Evolutionary conservation across 2,113 vertebrate species (phyloP).

Genomic region (Bos indicus): DNA sequence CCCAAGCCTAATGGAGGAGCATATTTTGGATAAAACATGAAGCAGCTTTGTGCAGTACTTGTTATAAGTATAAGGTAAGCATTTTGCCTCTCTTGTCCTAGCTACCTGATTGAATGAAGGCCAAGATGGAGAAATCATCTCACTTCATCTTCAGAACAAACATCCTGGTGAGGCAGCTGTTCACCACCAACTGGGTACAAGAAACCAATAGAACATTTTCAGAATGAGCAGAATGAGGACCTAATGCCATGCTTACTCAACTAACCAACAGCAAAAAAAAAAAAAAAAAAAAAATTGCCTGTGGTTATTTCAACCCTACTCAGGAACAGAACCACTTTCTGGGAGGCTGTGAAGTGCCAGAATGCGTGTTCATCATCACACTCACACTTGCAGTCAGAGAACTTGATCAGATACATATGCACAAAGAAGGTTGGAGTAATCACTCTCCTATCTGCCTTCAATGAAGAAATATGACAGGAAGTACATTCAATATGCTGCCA

Average conservation of each 20-base stretch:
- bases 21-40: background rate
- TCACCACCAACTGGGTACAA: background rate
- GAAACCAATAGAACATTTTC: background rate
- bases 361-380: background rate
- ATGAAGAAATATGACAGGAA: constrained; percentile 19
- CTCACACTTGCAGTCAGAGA: background rate
- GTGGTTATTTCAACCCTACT: background rate
- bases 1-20: background rate
- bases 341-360: background rate
- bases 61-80: background rate
- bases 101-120: background rate
- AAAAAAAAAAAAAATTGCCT: background rate
- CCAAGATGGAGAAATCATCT: background rate
- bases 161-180: background rate
- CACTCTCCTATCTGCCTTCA: constrained; percentile 7
- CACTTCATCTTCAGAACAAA: background rate
- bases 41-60: background rate
- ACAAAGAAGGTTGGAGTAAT: constrained; percentile 12
- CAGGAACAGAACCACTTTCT: background rate
- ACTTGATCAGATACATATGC: background rate
- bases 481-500: constrained; percentile 2
- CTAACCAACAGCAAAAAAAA: background rate
- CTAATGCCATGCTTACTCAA: background rate
- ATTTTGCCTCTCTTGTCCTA: background rate
- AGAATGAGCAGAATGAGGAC: background rate